Conservation (phyloP, 2,888 invertebrate genomes). For the Crematogaster levior region DNA sequence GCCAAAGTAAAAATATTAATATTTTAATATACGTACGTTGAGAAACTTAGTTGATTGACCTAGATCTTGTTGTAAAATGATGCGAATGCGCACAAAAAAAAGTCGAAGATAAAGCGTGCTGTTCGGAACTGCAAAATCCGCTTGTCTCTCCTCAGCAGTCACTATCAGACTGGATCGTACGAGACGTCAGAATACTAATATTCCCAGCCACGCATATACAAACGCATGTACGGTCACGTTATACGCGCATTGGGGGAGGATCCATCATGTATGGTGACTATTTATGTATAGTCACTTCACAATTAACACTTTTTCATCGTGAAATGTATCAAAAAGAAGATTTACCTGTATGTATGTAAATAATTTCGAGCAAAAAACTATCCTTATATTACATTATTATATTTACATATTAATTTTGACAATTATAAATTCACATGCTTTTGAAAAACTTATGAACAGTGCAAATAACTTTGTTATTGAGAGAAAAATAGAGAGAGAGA, state of each 20-base stretch:
- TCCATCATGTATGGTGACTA: slow-evolving; percentile 67
- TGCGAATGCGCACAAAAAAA: not conserved
- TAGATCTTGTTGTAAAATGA: not conserved
- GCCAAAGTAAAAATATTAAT: not conserved
- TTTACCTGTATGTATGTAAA: not conserved
- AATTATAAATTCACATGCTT: not conserved
- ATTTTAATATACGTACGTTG: slow-evolving; percentile 36
- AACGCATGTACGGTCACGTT: slow-evolving; percentile 37
- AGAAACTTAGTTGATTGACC: not conserved
- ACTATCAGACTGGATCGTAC: slow-evolving; percentile 81
- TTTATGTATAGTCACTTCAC: slow-evolving; percentile 60
- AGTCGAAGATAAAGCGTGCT: not conserved
- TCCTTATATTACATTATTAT: not conserved
- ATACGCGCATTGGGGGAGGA: slow-evolving; percentile 65
- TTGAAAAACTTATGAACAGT: not conserved
- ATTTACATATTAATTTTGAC: not conserved
- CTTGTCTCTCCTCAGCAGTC: slow-evolving; percentile 76
- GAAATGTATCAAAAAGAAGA: not conserved
- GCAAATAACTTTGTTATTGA: not conserved
- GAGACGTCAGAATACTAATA: slow-evolving; percentile 79
- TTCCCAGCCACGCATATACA: slow-evolving; percentile 66
- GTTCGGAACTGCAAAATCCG: slow-evolving; percentile 49
- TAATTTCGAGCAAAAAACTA: not conserved
- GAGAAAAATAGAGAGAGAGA: too few relatives aligned
- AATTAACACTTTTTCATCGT: slow-evolving; percentile 26